Base-by-base conservation (phyloP, 1,140 invertebrate genomes). In the Piezodorus guildinii region DNA sequence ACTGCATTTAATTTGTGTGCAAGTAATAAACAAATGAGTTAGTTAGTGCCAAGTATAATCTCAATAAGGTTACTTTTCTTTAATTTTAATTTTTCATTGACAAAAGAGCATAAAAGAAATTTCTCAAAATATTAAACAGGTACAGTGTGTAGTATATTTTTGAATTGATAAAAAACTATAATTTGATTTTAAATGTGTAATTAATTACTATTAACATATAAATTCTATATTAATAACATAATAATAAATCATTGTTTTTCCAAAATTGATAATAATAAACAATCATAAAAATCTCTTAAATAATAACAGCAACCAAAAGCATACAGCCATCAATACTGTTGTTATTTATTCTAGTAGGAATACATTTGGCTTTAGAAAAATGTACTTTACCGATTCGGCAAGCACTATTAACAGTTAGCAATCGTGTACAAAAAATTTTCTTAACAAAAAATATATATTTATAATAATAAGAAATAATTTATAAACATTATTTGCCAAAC, bases 261-360 rank as follows among this genome's bases (percentile, higher is more conserved):
- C 21, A 49, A 17, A 49, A 49, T n/a, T 6, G 10, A 21, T 49
- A 19, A 49, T 49, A 49, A 19, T 21, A 49, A 21, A 19, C 21
- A 49, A 49, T 19, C 21, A 49, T 21, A 49, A 49, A 49, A 49
- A 17, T 49, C 46, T 49, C 46, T 49, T 49, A 58, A 58, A 58
- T n/a, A 25, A 58, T 58, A 58, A 58, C 30, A 27, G 30, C 21
- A 58, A 58, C 54, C 34, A 58, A 58, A 58, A 58, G 17, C 23
- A 58, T 21, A 58, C 54, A 58, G 54, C 54, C 54, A 27, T 58
- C 30, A 58, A 58, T 58, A 58, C 54, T 58, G 54, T 25, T 58
- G 54, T 27, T 58, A 58, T 27, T n/a, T 27, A 27, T 21, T 58
- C 30, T 25, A n/a, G 23, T 27, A 58, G 23, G 30, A 58, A 58